phyloP scores from a whole-genome alignment of 1,140 invertebrate species.

The Druon quercuslanigerum region DNA sequence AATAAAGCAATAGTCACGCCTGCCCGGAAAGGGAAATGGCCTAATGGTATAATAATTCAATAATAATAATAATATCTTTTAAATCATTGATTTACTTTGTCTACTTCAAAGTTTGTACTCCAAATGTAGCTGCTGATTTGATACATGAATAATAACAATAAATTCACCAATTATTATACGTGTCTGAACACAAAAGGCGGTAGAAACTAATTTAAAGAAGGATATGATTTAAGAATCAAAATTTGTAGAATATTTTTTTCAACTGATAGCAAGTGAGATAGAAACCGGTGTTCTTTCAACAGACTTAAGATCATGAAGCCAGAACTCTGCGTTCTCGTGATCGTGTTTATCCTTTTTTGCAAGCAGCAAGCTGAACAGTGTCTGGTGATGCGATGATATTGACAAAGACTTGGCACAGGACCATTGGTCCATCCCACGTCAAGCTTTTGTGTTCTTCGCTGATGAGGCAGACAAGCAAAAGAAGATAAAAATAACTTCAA shows the following conservation, averaged over 20 bases:
- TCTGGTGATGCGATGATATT: conserved; percentile 17
- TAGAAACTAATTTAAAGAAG: too few species aligned
- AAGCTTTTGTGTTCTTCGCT: conserved; percentile 8
- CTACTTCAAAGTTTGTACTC: too few species aligned
- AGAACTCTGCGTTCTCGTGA: background rate
- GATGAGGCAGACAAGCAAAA: conserved; percentile 9
- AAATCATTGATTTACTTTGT: too few species aligned
- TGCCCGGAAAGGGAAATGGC: too few species aligned
- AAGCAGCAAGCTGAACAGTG: background rate
- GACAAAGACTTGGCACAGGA: conserved; percentile 20
- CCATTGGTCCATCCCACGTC: background rate
- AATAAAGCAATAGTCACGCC: too few species aligned
- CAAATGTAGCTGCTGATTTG: too few species aligned
- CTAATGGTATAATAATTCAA: too few species aligned
- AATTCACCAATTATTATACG: too few species aligned
- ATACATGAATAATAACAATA: too few species aligned
- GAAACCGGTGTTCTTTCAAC: background rate
- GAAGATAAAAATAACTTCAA: conserved; percentile 28
- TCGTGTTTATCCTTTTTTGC: background rate
- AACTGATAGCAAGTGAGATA: background rate
- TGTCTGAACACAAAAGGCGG: too few species aligned
- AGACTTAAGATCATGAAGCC: background rate
- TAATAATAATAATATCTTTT: too few species aligned
- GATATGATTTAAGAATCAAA: too few species aligned
- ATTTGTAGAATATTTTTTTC: background rate